Evolutionary conservation across 2,888 invertebrate species (phyloP).

Genomic region (Chelonus formosanus): DNA sequence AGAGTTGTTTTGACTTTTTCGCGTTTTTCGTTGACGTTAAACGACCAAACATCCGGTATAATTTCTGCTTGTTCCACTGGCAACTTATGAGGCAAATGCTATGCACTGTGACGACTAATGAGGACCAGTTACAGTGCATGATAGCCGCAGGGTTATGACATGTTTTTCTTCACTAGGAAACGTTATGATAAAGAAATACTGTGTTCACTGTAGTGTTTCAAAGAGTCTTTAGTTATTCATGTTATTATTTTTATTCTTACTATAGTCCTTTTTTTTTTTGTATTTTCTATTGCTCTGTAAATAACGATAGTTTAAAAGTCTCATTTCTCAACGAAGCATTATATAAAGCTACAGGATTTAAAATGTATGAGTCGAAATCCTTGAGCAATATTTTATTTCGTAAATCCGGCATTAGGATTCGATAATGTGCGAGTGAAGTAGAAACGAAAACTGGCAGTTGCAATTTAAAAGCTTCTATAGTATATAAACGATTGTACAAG

Average conservation of each 20-base stretch:
- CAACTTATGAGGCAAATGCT: constrained; percentile 24
- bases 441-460: constrained; percentile 18
- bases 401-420: constrained; percentile 42
- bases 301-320: constrained; percentile 15
- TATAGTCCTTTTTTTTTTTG: background rate
- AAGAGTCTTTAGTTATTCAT: constrained; percentile 6
- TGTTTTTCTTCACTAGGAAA: constrained; percentile 2
- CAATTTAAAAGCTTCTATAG: constrained; percentile 16
- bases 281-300: constrained; percentile 1
- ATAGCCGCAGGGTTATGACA: constrained; percentile 7
- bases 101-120: constrained; percentile 28
- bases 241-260: constrained; percentile 6
- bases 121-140: constrained; percentile 12
- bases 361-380: constrained; percentile 39
- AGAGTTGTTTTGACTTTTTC: background rate
- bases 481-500: background rate
- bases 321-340: constrained; percentile 14
- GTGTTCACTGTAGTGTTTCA: background rate
- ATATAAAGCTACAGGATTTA: constrained; percentile 33
- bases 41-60: constrained; percentile 14
- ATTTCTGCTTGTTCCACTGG: constrained; percentile 23
- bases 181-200: constrained; percentile 14
- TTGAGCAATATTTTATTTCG: constrained; percentile 44
- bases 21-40: constrained; percentile 16
- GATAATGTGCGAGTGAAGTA: constrained; percentile 39